These are phyloP conservation scores for Bactericera cockerelli DNA, from an alignment of 1,140 invertebrate species.

Conservation along the genomic window DNA sequence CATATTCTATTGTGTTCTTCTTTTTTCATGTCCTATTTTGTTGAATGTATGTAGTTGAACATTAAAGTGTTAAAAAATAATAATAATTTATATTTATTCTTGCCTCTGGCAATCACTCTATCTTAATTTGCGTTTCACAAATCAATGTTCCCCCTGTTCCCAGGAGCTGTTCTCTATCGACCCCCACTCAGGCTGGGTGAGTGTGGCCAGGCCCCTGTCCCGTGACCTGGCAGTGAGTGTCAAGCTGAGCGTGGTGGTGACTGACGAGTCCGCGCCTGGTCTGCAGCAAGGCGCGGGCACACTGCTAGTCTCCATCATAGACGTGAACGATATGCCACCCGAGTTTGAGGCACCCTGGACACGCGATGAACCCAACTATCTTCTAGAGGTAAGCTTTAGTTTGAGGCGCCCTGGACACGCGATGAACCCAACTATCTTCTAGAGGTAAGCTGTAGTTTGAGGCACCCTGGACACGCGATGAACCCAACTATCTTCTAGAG, in stretches of 20 bases:
- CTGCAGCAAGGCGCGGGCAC: slow-evolving; percentile 64
- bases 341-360: slow-evolving; percentile 55
- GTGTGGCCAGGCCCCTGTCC: slow-evolving; percentile 45
- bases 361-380: slow-evolving; percentile 45
- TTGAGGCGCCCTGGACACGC: no score
- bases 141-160: slow-evolving; percentile 26
- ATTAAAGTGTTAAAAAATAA: no score
- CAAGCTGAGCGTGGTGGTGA: slow-evolving; percentile 59
- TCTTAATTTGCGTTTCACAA: no score
- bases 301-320: slow-evolving; percentile 71
- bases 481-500: no score
- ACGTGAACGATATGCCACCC: slow-evolving; percentile 51
- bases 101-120: no score
- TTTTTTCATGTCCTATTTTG: no score
- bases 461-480: no score
- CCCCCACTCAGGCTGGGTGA: slow-evolving; percentile 49
- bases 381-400: slow-evolving; percentile 32
- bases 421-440: no score
- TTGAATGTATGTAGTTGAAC: no score
- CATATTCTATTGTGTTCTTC: no score
- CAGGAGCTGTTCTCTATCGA: slow-evolving; percentile 59
- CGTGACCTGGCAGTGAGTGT: slow-evolving; percentile 54
- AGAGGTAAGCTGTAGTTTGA: no score
- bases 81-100: no score
- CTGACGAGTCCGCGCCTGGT: slow-evolving; percentile 58